Base-by-base conservation (phyloP, 1,140 invertebrate genomes). In the Pseudomyrmex sp. region DNA sequence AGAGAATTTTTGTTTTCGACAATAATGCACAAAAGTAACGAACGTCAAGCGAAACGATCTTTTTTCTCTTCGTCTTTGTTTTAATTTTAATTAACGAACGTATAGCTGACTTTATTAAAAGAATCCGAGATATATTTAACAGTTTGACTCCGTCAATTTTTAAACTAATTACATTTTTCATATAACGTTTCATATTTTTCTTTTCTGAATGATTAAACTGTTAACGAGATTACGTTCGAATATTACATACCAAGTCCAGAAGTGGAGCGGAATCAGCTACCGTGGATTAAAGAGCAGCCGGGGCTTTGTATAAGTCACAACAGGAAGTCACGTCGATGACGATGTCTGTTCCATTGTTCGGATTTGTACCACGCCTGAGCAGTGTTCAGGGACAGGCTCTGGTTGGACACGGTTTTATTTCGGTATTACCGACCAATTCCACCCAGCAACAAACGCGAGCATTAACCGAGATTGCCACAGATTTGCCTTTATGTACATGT, bases 291-390 rank as follows among this genome's bases (percentile, higher is more conserved):
- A 82, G 61, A 80, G 84, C 76, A 85, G 54, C n/a, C 66, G 62
- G 59, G 35, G 79, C 76, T 63, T 48, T 48, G 48, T 46, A 62
- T 0, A 35, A 80, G 46, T 73, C 70, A 74, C 50, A 88, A 83
- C 86, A 79, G 77, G 79, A 89, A 85, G 88, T 84, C 84, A 82
- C 69, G 69, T 86, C 83, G 75, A 82, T 74, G 77, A 84, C 82
- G 82, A 89, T 77, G 86, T 80, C 48, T 77, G 48, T 70, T 46
- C 82, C 66, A 89, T 89, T 91, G 86, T 89, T 84, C 84, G 75
- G 77, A 68, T 54, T 35, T 35, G 35, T 35, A 85, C 77, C 86
- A 86, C 75, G 86, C 54, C 76, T 73, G 84, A 90, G 82, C 76
- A 77, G 52, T 77, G 76, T 86, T 88, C 84, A 83, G 84, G 62